A percentile compares a stretch with the other conserved stretches of the same genome.
These are phyloP conservation scores for Anisognathus igniventris DNA, from an alignment of 2,797 vertebrate species.

Conservation along the genomic window DNA sequence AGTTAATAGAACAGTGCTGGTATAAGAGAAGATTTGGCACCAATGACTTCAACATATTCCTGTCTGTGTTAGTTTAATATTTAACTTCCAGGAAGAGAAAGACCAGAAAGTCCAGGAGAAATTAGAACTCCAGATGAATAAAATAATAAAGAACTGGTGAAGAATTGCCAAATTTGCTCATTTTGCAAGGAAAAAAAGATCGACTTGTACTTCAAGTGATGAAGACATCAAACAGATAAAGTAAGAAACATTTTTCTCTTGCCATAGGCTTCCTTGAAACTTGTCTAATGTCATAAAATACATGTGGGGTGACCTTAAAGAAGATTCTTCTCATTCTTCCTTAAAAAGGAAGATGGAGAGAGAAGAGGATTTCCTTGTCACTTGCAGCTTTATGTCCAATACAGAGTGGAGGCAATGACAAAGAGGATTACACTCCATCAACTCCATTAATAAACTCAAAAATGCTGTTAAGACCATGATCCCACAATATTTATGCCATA, in stretches of 20 bases:
- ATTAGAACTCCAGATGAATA: background rate
- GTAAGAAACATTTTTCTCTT: background rate
- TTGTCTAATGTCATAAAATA: background rate
- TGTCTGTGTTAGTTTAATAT: background rate
- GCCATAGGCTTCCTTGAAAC: background rate
- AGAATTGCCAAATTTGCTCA: background rate
- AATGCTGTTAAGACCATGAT: background rate
- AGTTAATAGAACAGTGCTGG: background rate
- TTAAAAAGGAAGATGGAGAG: background rate
- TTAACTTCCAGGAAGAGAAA: background rate
- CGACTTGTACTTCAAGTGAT: background rate
- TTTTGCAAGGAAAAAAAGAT: background rate
- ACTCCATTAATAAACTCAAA: background rate
- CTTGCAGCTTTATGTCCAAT: background rate
- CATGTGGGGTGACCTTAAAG: background rate
- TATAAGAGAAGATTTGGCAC: background rate
- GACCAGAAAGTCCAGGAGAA: background rate
- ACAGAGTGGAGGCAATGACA: background rate
- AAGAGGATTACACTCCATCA: fast-evolving
- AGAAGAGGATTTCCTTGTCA: background rate
- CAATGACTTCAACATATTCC: background rate
- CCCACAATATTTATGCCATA: background rate
- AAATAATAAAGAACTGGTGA: background rate
- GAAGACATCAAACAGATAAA: background rate
- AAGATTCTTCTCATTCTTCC: background rate